Percentiles rank a stretch among this genome's conserved stretches.
phyloP scores from a whole-genome alignment of 2,113 vertebrate genomes.

The Trematocara marginatum region DNA sequence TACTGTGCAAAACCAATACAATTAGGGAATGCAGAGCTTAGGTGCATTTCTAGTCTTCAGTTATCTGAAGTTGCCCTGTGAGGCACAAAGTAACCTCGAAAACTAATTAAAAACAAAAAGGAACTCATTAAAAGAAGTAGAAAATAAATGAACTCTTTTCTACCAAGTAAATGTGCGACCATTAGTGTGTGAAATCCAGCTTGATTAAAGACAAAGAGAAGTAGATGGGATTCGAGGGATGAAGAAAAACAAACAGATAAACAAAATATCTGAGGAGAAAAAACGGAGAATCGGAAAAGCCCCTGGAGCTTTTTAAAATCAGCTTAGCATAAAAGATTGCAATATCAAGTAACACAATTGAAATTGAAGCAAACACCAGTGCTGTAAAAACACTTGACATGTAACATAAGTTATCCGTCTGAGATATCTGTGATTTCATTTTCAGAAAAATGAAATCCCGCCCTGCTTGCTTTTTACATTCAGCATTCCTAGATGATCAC shows the following conservation, averaged over 20 bases:
- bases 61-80: slow-evolving; percentile 46
- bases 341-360: not conserved
- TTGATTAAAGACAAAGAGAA: slow-evolving; percentile 24
- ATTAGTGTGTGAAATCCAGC: slow-evolving; percentile 41
- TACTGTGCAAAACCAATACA: slow-evolving; percentile 46
- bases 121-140: slow-evolving; percentile 46
- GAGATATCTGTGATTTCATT: not conserved
- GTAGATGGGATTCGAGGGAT: not conserved
- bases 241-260: slow-evolving; percentile 3
- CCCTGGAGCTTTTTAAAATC: not conserved
- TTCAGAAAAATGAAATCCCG: not conserved
- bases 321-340: not conserved
- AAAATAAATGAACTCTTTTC: slow-evolving; percentile 45
- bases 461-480: not conserved
- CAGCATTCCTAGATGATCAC: not conserved
- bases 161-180: slow-evolving; percentile 25
- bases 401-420: not conserved
- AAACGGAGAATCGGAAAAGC: not conserved
- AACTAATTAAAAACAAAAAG: slow-evolving; percentile 60
- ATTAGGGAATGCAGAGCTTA: slow-evolving; percentile 34
- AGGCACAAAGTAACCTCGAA: slow-evolving; percentile 47
- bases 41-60: slow-evolving; percentile 25
- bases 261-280: not conserved
- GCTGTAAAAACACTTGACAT: not conserved
- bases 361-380: not conserved